Conservation (phyloP, 2,797 vertebrate species). For the Lateolabrax maculatus region DNA sequence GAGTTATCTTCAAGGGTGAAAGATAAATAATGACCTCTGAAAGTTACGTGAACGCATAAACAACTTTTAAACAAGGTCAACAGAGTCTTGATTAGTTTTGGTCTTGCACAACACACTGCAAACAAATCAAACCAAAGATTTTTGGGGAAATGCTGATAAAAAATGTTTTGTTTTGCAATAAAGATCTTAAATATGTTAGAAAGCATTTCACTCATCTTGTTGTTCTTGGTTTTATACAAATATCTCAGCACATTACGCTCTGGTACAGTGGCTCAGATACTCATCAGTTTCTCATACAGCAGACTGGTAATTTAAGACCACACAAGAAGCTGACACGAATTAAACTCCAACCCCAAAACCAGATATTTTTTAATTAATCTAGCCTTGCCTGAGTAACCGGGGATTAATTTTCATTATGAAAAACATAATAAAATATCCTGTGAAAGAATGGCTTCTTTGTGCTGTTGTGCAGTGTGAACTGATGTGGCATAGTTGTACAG, state of each 20-base stretch:
- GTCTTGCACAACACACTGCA: slow-evolving; percentile 48
- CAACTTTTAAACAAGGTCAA: slow-evolving; percentile 52
- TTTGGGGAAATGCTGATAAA: slow-evolving; percentile 9
- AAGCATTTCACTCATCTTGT: neutral
- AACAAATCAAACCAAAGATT: slow-evolving; percentile 36
- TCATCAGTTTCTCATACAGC: slow-evolving; percentile 20
- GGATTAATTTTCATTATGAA: slow-evolving; percentile 64
- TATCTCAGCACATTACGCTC: neutral
- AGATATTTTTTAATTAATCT: slow-evolving; percentile 47
- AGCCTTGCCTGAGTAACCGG: slow-evolving; percentile 21
- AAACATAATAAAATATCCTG: slow-evolving; percentile 49
- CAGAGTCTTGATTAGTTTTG: neutral
- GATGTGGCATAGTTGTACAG: slow-evolving; percentile 51
- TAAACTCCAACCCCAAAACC: slow-evolving; percentile 13
- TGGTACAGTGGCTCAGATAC: neutral
- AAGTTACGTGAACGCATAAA: slow-evolving; percentile 59
- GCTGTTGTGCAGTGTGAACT: slow-evolving; percentile 10
- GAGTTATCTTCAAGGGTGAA: slow-evolving; percentile 51
- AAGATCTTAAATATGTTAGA: neutral
- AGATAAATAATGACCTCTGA: slow-evolving; percentile 71
- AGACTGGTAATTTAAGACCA: slow-evolving; percentile 38
- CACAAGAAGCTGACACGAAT: slow-evolving; percentile 47
- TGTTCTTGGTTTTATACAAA: neutral
- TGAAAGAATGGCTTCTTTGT: slow-evolving; percentile 70
- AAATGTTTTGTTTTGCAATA: neutral